phyloP scores from a whole-genome alignment of 1,140 invertebrate species.

The Drosophila yakuba region DNA sequence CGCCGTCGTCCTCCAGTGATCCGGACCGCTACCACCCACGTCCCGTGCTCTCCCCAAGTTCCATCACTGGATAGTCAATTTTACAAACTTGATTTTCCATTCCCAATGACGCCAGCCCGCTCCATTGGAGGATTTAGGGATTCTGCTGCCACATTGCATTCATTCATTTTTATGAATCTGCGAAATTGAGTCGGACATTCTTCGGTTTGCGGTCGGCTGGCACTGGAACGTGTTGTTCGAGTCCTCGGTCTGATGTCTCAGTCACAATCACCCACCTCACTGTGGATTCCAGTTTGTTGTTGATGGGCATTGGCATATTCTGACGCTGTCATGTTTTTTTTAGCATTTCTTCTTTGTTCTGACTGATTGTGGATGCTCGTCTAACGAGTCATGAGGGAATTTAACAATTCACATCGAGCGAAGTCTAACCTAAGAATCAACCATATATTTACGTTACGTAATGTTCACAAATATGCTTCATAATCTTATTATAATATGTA shows the following conservation, averaged over 20 bases:
- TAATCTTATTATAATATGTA: too few relatives aligned
- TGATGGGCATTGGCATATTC: slow-evolving; percentile 46
- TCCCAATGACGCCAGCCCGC: slow-evolving; percentile 58
- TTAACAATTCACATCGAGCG: slow-evolving; percentile 16
- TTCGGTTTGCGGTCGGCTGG: slow-evolving; percentile 66
- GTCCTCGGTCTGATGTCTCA: slow-evolving; percentile 39
- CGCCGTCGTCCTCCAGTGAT: slow-evolving; percentile 44
- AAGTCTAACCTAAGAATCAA: too few relatives aligned
- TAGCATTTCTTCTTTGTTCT: neutral
- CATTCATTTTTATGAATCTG: slow-evolving; percentile 80
- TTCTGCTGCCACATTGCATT: slow-evolving; percentile 53
- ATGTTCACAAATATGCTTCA: too few relatives aligned
- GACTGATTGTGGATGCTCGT: slow-evolving; percentile 5
- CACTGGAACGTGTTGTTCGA: slow-evolving; percentile 51
- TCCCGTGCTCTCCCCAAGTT: slow-evolving; percentile 2
- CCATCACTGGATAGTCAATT: slow-evolving; percentile 84
- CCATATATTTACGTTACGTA: too few relatives aligned
- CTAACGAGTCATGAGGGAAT: slow-evolving; percentile 32
- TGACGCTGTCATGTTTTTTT: neutral
- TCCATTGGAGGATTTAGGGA: slow-evolving; percentile 62
- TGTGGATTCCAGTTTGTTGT: slow-evolving; percentile 23
- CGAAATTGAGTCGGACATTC: slow-evolving; percentile 78
- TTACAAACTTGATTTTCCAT: slow-evolving; percentile 82
- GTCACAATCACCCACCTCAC: slow-evolving; percentile 37
- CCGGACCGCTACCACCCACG: neutral